phyloP scores from a whole-genome alignment of 2,888 invertebrate species.

The Pterostichus niger region DNA sequence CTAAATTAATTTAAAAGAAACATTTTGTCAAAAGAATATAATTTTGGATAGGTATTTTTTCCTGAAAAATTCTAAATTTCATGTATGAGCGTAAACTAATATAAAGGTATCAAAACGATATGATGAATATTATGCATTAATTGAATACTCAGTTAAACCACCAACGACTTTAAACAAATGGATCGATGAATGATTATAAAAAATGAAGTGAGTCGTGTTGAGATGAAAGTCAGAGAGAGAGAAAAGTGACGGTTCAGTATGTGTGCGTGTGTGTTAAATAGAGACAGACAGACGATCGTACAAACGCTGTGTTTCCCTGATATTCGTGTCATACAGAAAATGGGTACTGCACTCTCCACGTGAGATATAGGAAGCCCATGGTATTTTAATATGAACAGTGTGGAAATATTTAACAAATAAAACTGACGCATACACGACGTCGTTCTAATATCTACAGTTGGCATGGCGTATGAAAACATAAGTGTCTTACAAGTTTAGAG shows the following conservation, averaged over 20 bases:
- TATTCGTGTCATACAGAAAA: conserved; percentile 57
- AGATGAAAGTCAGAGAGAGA: conserved; percentile 35
- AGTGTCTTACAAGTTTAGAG: conserved; percentile 37
- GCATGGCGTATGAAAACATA: conserved; percentile 56
- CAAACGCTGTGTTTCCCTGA: conserved; percentile 35
- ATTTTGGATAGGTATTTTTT: not conserved
- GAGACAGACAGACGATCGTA: conserved; percentile 55
- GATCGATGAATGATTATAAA: conserved; percentile 16
- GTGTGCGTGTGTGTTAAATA: conserved; percentile 36
- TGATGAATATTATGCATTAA: conserved; percentile 36
- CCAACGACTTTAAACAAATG: conserved; percentile 43
- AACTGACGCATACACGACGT: conserved; percentile 59
- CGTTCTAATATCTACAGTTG: conserved; percentile 60
- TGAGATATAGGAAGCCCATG: conserved; percentile 66
- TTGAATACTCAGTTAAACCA: conserved; percentile 53
- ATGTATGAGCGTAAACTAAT: conserved; percentile 26
- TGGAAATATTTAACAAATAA: conserved; percentile 60
- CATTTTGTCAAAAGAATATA: too few relatives aligned
- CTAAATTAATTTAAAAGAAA: too few relatives aligned
- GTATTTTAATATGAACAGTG: conserved; percentile 61
- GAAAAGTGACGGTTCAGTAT: conserved; percentile 51
- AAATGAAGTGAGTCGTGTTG: conserved; percentile 10
- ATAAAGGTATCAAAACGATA: conserved; percentile 46
- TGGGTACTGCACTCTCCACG: conserved; percentile 65
- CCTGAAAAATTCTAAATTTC: conserved; percentile 10